A percentile compares a stretch with the other conserved stretches of the same genome.
These are phyloP conservation scores for Ascidia mentula DNA, from an alignment of 23 tunicate species.

Conservation along the genomic window DNA sequence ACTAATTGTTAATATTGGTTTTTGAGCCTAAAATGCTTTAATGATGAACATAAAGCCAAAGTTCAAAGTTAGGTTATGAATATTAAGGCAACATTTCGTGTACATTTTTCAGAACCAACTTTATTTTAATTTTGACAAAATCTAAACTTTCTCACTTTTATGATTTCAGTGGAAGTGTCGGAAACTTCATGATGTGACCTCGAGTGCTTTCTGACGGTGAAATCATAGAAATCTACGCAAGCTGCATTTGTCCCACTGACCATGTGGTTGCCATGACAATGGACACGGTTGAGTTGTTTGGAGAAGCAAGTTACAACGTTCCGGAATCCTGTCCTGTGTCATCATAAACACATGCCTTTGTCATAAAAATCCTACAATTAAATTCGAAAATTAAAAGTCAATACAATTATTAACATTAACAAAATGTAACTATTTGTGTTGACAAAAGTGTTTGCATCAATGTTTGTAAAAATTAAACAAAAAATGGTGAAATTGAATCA, in stretches of 20 bases:
- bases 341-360: background rate
- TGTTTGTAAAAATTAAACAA: too few relatives aligned
- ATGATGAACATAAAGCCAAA: too few relatives aligned
- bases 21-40: too few relatives aligned
- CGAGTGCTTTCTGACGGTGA: background rate
- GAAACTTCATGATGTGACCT: background rate
- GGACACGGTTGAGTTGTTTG: background rate
- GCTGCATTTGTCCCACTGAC: background rate
- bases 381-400: too few relatives aligned
- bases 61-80: too few relatives aligned
- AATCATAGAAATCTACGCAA: background rate
- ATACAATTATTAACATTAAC: too few relatives aligned
- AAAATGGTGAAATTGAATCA: too few relatives aligned
- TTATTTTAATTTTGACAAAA: too few relatives aligned
- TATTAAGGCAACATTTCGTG: too few relatives aligned
- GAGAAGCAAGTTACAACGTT: background rate
- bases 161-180: background rate
- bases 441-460: too few relatives aligned
- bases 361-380: background rate
- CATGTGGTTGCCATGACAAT: background rate
- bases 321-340: background rate
- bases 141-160: background rate
- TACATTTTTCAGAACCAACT: background rate
- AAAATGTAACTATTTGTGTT: too few relatives aligned
- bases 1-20: too few relatives aligned